Conservation (phyloP, 1,140 invertebrate species). For the Leptinotarsa undecemlineata region DNA sequence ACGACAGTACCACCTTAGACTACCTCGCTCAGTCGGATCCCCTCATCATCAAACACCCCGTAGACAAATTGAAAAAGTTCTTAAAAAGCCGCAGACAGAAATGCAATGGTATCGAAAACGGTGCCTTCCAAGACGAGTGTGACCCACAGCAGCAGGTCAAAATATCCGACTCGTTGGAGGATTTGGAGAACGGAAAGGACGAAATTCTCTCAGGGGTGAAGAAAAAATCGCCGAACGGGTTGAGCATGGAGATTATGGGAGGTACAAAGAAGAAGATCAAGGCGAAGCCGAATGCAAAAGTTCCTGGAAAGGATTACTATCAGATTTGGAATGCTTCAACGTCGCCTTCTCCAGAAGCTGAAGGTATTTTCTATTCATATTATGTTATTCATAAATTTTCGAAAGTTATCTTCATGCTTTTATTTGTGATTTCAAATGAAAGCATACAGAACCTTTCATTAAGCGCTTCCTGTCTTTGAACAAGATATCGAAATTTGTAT, state of each 20-base stretch:
- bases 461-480: too few relatives aligned
- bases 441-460: too few relatives aligned
- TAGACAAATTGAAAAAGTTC: constrained; percentile 49
- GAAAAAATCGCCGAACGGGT: constrained; percentile 45
- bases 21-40: constrained; percentile 59
- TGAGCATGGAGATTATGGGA: constrained; percentile 35
- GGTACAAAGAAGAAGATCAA: constrained; percentile 54
- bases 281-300: constrained; percentile 50
- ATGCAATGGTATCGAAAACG: constrained; percentile 51
- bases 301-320: constrained; percentile 63
- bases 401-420: too few relatives aligned
- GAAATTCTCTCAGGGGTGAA: constrained; percentile 46
- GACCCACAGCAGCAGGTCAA: constrained; percentile 31
- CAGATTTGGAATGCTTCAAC: constrained; percentile 65
- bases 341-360: constrained; percentile 57
- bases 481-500: too few relatives aligned
- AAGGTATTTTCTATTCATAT: constrained; percentile 42
- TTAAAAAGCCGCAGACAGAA: constrained; percentile 47
- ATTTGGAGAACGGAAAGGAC: constrained; percentile 41
- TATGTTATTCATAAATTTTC: too few relatives aligned
- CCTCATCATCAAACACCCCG: constrained; percentile 51
- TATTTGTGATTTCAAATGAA: too few relatives aligned
- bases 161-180: constrained; percentile 49
- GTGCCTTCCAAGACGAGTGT: constrained; percentile 50
- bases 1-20: constrained; percentile 55